Evolutionary conservation across 2,113 vertebrate species (phyloP).

Genomic region (Sphyrna mokarran): DNA sequence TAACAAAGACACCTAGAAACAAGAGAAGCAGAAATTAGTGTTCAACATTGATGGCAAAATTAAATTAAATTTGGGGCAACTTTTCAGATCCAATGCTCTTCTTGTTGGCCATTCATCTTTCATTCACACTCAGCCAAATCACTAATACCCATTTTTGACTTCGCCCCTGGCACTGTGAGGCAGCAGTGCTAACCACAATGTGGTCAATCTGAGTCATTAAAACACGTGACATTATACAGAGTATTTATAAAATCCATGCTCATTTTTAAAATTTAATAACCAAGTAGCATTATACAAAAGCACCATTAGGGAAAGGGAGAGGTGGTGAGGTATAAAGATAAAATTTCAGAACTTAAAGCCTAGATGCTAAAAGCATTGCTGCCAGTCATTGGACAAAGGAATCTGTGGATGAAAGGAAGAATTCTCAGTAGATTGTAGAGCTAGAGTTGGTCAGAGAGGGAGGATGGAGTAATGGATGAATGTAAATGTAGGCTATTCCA

Average conservation of each 20-base stretch:
- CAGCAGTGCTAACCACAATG: no score
- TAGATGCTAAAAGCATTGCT: not conserved
- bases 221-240: not conserved
- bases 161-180: no score
- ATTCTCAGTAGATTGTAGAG: not conserved
- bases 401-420: not conserved
- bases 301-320: not conserved
- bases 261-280: not conserved
- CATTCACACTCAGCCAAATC: not conserved
- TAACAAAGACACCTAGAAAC: constrained; percentile 87
- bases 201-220: not conserved
- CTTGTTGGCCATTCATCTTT: not conserved
- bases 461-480: not conserved
- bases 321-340: not conserved
- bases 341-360: not conserved
- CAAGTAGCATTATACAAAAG: not conserved
- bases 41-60: not conserved
- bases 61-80: no score
- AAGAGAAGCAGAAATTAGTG: constrained; percentile 40
- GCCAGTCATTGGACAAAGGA: not conserved
- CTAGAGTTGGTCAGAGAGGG: not conserved
- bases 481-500: not conserved
- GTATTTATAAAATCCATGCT: not conserved
- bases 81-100: not conserved
- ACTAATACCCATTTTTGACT: not conserved